Evolutionary conservation across 2,113 vertebrate species (phyloP).

Genomic region (Nipponia nippon): DNA sequence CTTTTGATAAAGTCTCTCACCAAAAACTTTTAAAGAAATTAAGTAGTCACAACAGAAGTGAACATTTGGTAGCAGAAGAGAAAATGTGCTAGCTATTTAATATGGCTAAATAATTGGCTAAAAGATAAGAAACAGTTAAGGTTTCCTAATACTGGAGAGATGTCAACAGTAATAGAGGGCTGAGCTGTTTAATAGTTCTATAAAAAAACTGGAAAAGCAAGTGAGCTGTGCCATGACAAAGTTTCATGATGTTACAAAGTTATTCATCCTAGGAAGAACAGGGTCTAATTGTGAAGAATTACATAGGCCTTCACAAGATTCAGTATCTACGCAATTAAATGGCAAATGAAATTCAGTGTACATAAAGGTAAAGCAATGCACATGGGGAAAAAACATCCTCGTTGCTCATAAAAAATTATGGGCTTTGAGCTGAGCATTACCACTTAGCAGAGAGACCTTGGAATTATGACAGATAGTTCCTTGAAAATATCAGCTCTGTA

Average conservation of each 20-base stretch:
- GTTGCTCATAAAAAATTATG: not conserved
- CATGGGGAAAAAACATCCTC: not conserved
- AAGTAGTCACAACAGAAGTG: not conserved
- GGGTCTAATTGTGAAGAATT: not conserved
- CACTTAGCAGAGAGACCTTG: not conserved
- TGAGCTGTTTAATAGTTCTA: not conserved
- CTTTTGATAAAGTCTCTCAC: not conserved
- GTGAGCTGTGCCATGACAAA: not conserved
- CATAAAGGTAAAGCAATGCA: not conserved
- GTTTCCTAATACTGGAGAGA: not conserved
- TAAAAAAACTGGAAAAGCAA: not conserved
- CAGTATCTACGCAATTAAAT: not conserved
- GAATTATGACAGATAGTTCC: not conserved
- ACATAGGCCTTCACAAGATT: not conserved
- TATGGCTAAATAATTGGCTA: not conserved
- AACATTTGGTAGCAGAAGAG: not conserved
- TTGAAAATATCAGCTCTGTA: not conserved
- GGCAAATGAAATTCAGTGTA: not conserved
- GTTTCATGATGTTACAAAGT: not conserved
- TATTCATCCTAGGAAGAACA: not conserved
- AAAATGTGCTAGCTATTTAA: not conserved
- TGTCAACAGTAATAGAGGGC: not conserved
- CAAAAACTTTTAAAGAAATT: not conserved
- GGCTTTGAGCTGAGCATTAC: not conserved
- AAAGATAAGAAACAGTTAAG: not conserved